These are phyloP conservation scores for Etia nguti DNA, from an alignment of 2,113 vertebrate species.

Conservation along the genomic window DNA sequence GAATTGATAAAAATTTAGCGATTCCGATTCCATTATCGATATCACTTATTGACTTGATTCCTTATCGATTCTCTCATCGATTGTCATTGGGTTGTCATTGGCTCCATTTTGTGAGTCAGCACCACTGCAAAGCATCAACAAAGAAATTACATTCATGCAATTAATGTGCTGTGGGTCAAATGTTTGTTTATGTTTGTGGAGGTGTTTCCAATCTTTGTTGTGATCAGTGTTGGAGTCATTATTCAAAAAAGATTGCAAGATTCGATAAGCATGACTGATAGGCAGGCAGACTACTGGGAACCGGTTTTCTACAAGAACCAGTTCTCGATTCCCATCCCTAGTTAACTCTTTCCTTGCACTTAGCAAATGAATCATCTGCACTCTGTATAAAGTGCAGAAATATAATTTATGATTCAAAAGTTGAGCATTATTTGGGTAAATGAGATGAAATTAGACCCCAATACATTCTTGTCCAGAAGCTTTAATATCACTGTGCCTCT, in stretches of 20 bases:
- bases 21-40: background rate
- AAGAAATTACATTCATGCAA: background rate
- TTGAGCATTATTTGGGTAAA: background rate
- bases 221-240: background rate
- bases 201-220: background rate
- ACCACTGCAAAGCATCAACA: background rate
- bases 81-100: background rate
- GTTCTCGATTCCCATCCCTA: background rate
- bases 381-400: background rate
- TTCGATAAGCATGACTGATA: background rate
- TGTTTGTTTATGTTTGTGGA: background rate
- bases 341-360: background rate
- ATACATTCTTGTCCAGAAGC: background rate
- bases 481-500: background rate
- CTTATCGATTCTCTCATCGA: background rate
- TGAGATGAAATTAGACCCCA: background rate
- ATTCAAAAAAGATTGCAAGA: background rate
- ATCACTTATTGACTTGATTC: background rate
- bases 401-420: background rate
- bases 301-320: rapidly evolving
- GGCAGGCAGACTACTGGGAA: background rate
- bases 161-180: background rate
- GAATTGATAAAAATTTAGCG: background rate
- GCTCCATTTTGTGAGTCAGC: background rate
- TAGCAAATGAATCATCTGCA: background rate